Evolutionary conservation across 2,797 vertebrate genomes (phyloP), one percentile per base, ranked within the genome.

Genomic region (Synaphobranchus kaupii): DNA sequence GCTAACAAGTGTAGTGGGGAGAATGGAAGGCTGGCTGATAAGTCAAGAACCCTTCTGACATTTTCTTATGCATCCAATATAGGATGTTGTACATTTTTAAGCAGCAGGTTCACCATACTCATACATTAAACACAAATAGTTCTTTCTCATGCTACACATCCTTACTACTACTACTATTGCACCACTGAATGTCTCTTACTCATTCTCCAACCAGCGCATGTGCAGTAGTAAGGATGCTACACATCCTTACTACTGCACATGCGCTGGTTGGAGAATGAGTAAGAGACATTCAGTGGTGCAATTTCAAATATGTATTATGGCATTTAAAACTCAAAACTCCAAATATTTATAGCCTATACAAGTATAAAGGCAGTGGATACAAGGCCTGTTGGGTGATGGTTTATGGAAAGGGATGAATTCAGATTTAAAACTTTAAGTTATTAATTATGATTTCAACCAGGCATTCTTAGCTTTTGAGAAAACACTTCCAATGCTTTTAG

Each of bases 371-470:
- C 6, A 13, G 39, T 39, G 34, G 71, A 39, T 76, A 44, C 10
- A n/a, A 71, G 28, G 28, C 10, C 68, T 31, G 66, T 5, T 34
- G 31, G 68, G 68, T 73, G 71, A 76, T 39, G 34, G 34, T 76
- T 76, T 39, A 17, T 31, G 71, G 17, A 34, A 76, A 39, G 8
- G 68, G 31, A 28, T 0, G 2, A 71, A 71, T 13, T 56, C 28
- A 71, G 28, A 71, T 0, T 76, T 39, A 12, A 76, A 31, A n/a
- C 68, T 34, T 71, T 13, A 71, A 71, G n/a, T 13, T 71, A 31
- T 83, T 83, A 39, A 52, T 83, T 83, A 28, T 54, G 81, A 44
- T 83, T 83, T 48, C 81, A 48, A 54, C 25, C 25, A 83, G n/a
- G 28, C 44, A 48, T 28, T 28, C 6, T 83, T 52, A 28, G 9